These are phyloP conservation scores for Doris montereyensis DNA, from an alignment of 2,888 invertebrate species.

Conservation along the genomic window DNA sequence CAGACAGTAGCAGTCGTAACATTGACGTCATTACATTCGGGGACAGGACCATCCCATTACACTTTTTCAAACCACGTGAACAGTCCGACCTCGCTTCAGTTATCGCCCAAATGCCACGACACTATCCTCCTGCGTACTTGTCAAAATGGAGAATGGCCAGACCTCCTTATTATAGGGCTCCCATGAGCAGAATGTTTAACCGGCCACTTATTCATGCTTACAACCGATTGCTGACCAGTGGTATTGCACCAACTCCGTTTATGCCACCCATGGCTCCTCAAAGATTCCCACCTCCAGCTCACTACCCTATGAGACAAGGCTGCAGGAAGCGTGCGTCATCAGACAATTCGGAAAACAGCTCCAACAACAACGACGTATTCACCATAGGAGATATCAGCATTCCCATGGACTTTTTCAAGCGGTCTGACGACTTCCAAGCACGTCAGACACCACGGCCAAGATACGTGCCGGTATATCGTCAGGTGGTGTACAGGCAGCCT, in stretches of 20 bases:
- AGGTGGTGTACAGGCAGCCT: neutral
- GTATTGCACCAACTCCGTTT: neutral
- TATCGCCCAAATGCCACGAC: neutral
- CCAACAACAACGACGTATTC: slow-evolving; percentile 21
- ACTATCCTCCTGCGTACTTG: neutral
- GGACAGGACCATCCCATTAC: neutral
- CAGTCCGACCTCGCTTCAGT: neutral
- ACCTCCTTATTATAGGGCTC: neutral
- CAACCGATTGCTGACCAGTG: neutral
- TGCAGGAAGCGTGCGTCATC: neutral
- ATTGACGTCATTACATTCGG: neutral
- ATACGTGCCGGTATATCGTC: neutral
- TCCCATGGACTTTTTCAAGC: slow-evolving; percentile 32
- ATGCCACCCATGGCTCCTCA: neutral
- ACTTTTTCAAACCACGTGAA: slow-evolving; percentile 25
- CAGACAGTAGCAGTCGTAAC: neutral
- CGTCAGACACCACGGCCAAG: neutral
- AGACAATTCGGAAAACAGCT: neutral
- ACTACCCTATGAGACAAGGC: neutral
- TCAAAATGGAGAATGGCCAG: neutral
- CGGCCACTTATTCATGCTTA: neutral
- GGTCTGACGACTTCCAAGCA: neutral
- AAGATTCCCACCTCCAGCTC: neutral
- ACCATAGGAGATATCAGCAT: slow-evolving; percentile 31
- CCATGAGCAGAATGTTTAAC: neutral